Percentiles rank a stretch among this genome's conserved stretches.
Evolutionary conservation across 2,888 invertebrate species (phyloP).

Genomic region (Alloscopus bannaensis): DNA sequence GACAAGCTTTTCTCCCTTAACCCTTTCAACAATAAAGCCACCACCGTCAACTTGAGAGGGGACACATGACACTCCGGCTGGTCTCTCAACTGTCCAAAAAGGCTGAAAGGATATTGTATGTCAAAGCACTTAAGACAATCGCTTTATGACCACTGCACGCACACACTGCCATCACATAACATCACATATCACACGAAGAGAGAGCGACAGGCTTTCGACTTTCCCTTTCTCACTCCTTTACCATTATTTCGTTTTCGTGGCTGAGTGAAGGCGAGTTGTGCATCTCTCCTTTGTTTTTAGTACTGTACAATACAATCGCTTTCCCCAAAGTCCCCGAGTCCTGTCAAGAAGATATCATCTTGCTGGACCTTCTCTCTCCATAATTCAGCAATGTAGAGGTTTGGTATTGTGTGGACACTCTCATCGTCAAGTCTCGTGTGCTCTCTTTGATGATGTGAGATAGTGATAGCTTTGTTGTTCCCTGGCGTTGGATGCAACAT

Average conservation of each 20-base stretch:
- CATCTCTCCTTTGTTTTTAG: conserved; percentile 18
- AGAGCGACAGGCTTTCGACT: background rate
- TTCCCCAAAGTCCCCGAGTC: conserved; percentile 44
- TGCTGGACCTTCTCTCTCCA: background rate
- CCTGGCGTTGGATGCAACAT: background rate
- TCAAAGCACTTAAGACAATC: conserved; percentile 56
- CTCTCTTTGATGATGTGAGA: conserved; percentile 14
- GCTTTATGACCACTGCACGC: conserved; percentile 53
- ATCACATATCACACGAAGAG: background rate
- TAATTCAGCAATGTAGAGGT: background rate
- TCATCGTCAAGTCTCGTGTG: background rate
- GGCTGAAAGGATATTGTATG: conserved; percentile 43
- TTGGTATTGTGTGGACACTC: too few species aligned
- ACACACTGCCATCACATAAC: conserved; percentile 10
- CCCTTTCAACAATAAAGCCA: conserved; percentile 45
- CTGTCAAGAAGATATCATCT: conserved; percentile 13
- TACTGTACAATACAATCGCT: conserved; percentile 30
- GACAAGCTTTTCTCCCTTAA: conserved; percentile 44
- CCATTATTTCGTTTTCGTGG: conserved; percentile 21
- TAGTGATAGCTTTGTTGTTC: conserved; percentile 21
- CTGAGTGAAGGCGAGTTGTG: too few species aligned
- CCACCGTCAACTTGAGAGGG: conserved; percentile 39
- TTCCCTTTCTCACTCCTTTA: too few species aligned
- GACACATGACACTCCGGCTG: conserved; percentile 56
- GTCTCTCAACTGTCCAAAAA: conserved; percentile 29